A percentile compares a stretch with the other conserved stretches of the same genome.
phyloP scores from a whole-genome alignment of 1,140 invertebrate species.

The Lasioglossum baleicum region DNA sequence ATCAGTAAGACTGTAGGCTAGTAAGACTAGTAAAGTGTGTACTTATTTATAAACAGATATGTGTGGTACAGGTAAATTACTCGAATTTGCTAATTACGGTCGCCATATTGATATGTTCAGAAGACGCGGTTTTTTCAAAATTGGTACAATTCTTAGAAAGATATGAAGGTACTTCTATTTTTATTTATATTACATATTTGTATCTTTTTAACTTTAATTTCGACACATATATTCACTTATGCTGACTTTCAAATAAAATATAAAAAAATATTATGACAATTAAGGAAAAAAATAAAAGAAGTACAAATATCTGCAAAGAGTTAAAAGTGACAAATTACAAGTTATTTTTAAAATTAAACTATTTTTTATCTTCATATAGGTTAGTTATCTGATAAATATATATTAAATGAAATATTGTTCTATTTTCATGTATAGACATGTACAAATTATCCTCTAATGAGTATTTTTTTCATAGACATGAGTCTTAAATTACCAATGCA shows the following conservation, averaged over 20 bases:
- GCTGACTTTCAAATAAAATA: not conserved
- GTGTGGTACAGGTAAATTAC: conserved; percentile 5
- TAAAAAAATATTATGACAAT: not conserved
- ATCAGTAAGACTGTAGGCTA: not conserved
- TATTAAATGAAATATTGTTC: not conserved
- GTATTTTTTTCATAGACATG: conserved; percentile 41
- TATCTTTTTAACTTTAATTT: not conserved
- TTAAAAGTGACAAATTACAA: too few relatives aligned
- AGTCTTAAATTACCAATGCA: conserved; percentile 61
- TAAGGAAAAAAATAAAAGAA: not conserved
- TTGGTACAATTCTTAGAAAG: not conserved
- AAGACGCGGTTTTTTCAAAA: not conserved
- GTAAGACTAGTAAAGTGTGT: not conserved
- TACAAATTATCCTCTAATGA: not conserved
- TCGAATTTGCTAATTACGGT: not conserved
- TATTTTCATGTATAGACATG: not conserved
- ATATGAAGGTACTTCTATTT: not conserved
- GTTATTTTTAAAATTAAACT: not conserved
- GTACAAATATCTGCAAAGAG: too few relatives aligned
- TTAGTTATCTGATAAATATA: not conserved
- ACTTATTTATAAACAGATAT: not conserved
- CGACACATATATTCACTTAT: not conserved
- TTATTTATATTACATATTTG: not conserved
- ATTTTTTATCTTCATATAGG: not conserved
- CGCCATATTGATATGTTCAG: conserved; percentile 9